These are phyloP conservation scores for Ceratina australensis DNA, from an alignment of 1,140 invertebrate genomes.

Conservation along the genomic window DNA sequence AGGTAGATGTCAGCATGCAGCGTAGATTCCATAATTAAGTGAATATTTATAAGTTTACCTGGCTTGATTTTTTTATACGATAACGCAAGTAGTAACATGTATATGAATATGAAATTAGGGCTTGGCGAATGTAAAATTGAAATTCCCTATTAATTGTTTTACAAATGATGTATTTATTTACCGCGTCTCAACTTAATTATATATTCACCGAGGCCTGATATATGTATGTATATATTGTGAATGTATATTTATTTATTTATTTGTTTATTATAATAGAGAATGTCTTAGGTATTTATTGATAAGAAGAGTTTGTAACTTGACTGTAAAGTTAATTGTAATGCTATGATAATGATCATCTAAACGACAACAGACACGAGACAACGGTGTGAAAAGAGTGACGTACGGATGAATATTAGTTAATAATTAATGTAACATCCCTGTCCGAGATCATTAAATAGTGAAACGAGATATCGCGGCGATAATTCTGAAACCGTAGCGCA, in stretches of 20 bases:
- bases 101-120: constrained; percentile 24
- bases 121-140: constrained; percentile 26
- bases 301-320: not conserved
- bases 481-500: not conserved
- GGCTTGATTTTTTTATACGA: constrained; percentile 14
- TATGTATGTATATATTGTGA: not conserved
- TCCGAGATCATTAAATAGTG: not conserved
- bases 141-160: not conserved
- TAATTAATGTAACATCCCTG: not conserved
- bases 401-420: constrained; percentile 4
- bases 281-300: not conserved
- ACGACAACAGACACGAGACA: not conserved
- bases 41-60: not conserved
- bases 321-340: not conserved
- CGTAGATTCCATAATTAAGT: not conserved
- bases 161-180: not conserved
- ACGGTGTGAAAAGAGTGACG: not conserved
- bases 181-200: not conserved
- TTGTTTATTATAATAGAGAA: not conserved
- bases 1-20: constrained; percentile 25
- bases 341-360: not conserved
- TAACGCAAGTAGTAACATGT: constrained; percentile 2
- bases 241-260: constrained; percentile 19
- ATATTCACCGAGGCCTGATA: constrained; percentile 45
- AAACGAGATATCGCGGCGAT: not conserved